phyloP scores from a whole-genome alignment of 2,113 vertebrate species.

The Pristiophorus japonicus region DNA sequence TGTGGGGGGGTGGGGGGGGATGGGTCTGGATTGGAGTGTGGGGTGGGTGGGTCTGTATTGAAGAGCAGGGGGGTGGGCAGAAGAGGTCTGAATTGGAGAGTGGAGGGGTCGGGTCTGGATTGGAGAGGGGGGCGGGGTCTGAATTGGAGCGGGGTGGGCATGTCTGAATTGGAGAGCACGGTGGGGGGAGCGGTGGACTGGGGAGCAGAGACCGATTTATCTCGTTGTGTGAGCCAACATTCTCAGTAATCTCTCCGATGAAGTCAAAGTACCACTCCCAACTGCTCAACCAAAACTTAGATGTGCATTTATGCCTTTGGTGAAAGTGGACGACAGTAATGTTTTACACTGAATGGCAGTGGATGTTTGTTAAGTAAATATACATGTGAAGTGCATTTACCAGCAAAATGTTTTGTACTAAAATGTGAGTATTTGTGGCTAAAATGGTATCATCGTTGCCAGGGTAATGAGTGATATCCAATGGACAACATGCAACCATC shows the following conservation, averaged over 20 bases:
- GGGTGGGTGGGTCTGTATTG: too few relatives aligned
- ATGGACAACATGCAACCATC: not conserved
- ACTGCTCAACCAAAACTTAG: not conserved
- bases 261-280: not conserved
- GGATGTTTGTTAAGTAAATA: not conserved
- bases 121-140: too few relatives aligned
- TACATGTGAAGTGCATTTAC: not conserved
- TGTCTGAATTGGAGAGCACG: too few relatives aligned
- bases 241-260: not conserved
- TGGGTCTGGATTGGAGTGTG: too few relatives aligned
- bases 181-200: too few relatives aligned
- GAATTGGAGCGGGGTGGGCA: too few relatives aligned
- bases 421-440: not conserved
- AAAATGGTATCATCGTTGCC: not conserved
- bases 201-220: too few relatives aligned
- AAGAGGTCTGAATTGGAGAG: too few relatives aligned
- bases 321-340: not conserved
- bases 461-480: not conserved
- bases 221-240: not conserved
- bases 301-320: not conserved
- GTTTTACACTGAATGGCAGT: too few relatives aligned
- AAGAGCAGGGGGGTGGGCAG: too few relatives aligned
- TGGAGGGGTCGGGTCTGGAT: too few relatives aligned
- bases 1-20: too few relatives aligned
- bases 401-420: not conserved